These are phyloP conservation scores for Chelonia mydas DNA, from an alignment of 2,797 vertebrate genomes.

Conservation along the genomic window DNA sequence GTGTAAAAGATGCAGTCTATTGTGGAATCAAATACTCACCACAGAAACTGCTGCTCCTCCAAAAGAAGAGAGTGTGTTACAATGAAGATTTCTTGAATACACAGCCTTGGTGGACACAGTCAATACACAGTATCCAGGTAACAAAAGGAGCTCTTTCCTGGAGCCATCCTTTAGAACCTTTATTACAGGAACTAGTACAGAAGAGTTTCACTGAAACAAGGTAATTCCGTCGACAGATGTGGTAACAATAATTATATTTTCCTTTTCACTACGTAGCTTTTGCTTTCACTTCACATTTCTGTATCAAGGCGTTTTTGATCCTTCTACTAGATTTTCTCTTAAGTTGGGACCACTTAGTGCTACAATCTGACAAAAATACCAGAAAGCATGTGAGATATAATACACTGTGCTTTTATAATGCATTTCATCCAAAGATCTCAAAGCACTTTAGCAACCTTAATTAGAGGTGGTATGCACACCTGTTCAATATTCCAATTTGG, in stretches of 20 bases:
- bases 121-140: constrained; percentile 55
- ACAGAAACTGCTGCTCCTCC: constrained; percentile 69
- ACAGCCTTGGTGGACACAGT: constrained; percentile 67
- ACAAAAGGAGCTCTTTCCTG: constrained; percentile 69
- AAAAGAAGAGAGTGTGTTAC: constrained; percentile 63
- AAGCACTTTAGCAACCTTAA: not conserved
- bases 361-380: constrained; percentile 19
- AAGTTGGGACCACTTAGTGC: not conserved
- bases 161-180: constrained; percentile 67
- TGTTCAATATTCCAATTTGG: not conserved
- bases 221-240: constrained; percentile 52
- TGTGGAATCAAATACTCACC: constrained; percentile 65
- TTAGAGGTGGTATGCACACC: not conserved
- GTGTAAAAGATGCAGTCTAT: constrained; percentile 61
- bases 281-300: constrained; percentile 43
- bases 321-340: constrained; percentile 4
- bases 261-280: constrained; percentile 22
- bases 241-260: constrained; percentile 65
- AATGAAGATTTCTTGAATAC: constrained; percentile 64
- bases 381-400: not conserved
- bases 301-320: constrained; percentile 43
- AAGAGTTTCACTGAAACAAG: constrained; percentile 54
- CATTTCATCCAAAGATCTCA: constrained; percentile 1
- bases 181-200: constrained; percentile 62
- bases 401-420: not conserved